phyloP scores from a whole-genome alignment of 2,113 vertebrate genomes.

The Cyrtonyx montezumae region DNA sequence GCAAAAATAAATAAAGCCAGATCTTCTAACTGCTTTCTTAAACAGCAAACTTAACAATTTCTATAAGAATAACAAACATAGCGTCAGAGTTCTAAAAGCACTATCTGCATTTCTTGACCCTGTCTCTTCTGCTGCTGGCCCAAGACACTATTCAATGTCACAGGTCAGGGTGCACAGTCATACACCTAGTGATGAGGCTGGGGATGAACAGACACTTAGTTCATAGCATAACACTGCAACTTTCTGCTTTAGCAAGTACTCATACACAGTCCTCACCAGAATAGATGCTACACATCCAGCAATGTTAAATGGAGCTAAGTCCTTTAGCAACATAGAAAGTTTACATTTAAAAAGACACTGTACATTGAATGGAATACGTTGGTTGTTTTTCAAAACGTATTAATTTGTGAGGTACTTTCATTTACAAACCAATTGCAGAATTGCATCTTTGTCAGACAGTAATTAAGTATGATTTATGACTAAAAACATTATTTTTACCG shows the following conservation, averaged over 20 bases:
- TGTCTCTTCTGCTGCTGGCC: neutral
- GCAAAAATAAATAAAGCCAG: neutral
- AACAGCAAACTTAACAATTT: neutral
- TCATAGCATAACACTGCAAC: neutral
- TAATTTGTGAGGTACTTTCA: neutral
- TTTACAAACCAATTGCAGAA: neutral
- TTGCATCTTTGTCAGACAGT: neutral
- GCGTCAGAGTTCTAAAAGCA: neutral
- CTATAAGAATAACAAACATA: neutral
- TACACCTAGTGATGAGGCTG: rapidly evolving
- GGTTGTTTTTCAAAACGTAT: neutral
- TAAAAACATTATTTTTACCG: neutral
- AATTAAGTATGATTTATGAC: neutral
- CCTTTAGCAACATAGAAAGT: neutral
- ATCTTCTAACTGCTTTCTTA: neutral
- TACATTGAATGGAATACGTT: neutral
- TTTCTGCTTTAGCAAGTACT: rapidly evolving
- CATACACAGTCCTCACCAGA: rapidly evolving
- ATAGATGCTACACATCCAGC: neutral
- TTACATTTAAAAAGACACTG: neutral
- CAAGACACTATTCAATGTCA: neutral
- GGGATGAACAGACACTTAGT: neutral
- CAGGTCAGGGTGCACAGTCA: neutral
- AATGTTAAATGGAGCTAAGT: neutral
- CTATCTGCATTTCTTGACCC: neutral